Conservation (phyloP, 2,888 invertebrate species). For the Lordiphosa fenestrarum region DNA sequence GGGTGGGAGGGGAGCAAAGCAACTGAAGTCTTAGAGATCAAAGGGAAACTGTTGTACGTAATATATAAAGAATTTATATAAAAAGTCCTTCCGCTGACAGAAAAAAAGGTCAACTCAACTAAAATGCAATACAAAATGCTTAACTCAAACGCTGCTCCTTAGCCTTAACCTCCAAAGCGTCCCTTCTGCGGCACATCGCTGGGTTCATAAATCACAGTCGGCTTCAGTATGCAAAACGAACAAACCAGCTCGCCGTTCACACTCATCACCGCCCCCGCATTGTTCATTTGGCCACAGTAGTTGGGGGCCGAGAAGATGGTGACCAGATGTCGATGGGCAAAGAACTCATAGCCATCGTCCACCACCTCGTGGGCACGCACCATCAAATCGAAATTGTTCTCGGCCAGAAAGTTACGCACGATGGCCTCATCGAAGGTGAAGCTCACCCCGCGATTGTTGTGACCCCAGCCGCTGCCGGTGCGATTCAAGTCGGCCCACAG, state of each 20-base stretch:
- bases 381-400: conserved; percentile 98
- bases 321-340: conserved; percentile 95
- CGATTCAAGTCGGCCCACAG: conserved; percentile 97
- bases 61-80: too few species aligned
- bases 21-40: too few species aligned
- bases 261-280: conserved; percentile 95
- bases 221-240: conserved; percentile 30
- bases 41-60: too few species aligned
- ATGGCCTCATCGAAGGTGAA: conserved; percentile 98
- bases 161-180: conserved; percentile 1
- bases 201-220: not conserved
- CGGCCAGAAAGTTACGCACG: conserved; percentile 81
- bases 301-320: conserved; percentile 92
- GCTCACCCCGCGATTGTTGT: conserved; percentile 98
- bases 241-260: conserved; percentile 83
- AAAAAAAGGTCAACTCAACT: too few species aligned
- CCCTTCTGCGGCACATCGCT: not conserved
- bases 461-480: conserved; percentile 98
- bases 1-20: too few species aligned
- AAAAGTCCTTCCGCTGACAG: too few species aligned
- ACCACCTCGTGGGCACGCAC: conserved; percentile 99
- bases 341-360: conserved; percentile 97
- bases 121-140: too few species aligned
- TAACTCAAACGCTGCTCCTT: too few species aligned
- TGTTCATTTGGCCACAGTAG: conserved; percentile 86